These are phyloP conservation scores for Amitus sp. DNA, from an alignment of 2,888 invertebrate genomes.

Conservation along the genomic window DNA sequence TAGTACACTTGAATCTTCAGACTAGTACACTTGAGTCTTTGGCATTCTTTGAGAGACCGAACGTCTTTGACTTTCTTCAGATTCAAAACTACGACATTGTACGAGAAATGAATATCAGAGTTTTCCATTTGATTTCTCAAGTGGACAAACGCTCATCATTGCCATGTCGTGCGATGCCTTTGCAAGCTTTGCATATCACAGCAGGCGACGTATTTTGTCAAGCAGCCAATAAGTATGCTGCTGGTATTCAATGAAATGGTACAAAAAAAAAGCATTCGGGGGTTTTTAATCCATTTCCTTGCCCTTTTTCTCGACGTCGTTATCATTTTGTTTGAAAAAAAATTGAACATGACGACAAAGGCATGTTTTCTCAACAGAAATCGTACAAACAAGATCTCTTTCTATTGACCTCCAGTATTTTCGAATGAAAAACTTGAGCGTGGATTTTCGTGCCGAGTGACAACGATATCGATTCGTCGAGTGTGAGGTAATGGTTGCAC, in stretches of 20 bases:
- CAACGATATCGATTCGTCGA: conserved; percentile 17
- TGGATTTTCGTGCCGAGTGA: background rate
- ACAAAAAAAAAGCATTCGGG: conserved; percentile 3
- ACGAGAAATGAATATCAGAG: too few species aligned
- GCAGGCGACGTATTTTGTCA: conserved; percentile 12
- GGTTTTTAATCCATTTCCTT: background rate
- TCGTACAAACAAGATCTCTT: too few species aligned
- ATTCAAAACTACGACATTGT: too few species aligned
- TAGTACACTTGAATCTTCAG: too few species aligned
- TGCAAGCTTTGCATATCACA: conserved; percentile 28
- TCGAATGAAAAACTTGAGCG: too few species aligned
- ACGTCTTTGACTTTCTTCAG: conserved; percentile 23
- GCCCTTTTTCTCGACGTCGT: background rate
- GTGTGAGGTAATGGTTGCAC: conserved; percentile 56
- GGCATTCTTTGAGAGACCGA: too few species aligned
- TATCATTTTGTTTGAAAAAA: background rate
- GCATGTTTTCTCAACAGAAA: too few species aligned
- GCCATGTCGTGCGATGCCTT: conserved; percentile 47
- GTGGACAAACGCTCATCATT: conserved; percentile 53
- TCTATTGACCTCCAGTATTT: too few species aligned
- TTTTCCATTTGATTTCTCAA: conserved; percentile 58
- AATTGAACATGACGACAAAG: background rate
- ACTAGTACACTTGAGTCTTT: too few species aligned
- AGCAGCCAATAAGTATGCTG: conserved; percentile 13
- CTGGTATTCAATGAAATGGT: conserved; percentile 6